Conservation (phyloP, 2,888 invertebrate genomes). For the Trissoscelio sp. region DNA sequence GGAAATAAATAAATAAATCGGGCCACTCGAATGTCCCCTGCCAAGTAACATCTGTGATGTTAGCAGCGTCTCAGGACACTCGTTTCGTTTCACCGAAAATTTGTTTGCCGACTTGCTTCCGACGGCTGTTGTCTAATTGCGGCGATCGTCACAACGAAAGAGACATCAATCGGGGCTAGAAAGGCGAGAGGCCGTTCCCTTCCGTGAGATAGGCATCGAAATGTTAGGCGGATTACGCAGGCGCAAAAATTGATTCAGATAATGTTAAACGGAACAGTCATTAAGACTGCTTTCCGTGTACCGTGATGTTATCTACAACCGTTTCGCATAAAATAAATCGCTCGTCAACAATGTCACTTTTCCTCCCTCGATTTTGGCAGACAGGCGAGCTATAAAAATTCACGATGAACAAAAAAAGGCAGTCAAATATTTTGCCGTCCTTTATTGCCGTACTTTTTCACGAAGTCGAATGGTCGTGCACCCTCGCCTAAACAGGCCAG, state of each 20-base stretch:
- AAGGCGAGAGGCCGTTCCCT: background rate
- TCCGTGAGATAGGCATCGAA: constrained; percentile 41
- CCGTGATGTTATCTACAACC: constrained; percentile 1
- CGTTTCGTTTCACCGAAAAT: constrained; percentile 36
- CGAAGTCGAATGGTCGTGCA: constrained; percentile 4
- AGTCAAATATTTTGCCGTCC: constrained; percentile 40
- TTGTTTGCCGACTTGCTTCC: constrained; percentile 31
- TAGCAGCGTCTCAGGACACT: constrained; percentile 5
- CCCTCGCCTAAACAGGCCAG: constrained; percentile 17
- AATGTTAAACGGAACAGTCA: constrained; percentile 30
- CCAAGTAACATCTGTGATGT: constrained; percentile 69
- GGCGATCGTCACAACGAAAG: constrained; percentile 5
- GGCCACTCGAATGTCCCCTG: constrained; percentile 65
- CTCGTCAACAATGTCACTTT: constrained; percentile 19
- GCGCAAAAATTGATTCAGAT: constrained; percentile 24
- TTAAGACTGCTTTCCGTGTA: constrained; percentile 28
- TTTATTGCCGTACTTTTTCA: constrained; percentile 59
- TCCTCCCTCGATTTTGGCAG: constrained; percentile 22
- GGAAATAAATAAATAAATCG: constrained; percentile 66
- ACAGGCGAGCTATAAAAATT: constrained; percentile 29
- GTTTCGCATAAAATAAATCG: constrained; percentile 27
- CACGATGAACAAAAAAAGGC: background rate
- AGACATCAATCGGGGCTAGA: constrained; percentile 20
- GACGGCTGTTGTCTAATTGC: constrained; percentile 17
- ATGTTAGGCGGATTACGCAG: constrained; percentile 17